These are phyloP conservation scores for Apamea crenata DNA, from an alignment of 2,888 invertebrate genomes.

Conservation along the genomic window DNA sequence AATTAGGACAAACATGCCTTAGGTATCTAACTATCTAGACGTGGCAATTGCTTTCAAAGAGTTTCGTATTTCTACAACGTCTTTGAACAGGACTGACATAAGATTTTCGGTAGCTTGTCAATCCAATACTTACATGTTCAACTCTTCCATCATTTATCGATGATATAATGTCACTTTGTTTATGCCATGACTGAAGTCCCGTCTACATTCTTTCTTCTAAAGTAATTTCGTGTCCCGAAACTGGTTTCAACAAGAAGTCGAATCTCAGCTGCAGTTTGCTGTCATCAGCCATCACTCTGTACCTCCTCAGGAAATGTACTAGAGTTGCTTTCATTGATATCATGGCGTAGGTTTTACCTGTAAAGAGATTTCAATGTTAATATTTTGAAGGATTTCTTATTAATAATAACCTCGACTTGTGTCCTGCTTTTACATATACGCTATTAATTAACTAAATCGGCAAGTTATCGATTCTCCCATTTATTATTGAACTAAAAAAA, in stretches of 20 bases:
- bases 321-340: slow-evolving; percentile 74
- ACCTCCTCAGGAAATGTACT: slow-evolving; percentile 70
- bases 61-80: background rate
- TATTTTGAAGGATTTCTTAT: background rate
- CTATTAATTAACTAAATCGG: too few relatives aligned
- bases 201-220: slow-evolving; percentile 50
- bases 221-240: slow-evolving; percentile 69
- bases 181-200: too few relatives aligned
- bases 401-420: background rate
- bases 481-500: too few relatives aligned
- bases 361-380: slow-evolving; percentile 24
- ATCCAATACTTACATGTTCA: background rate
- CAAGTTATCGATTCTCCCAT: too few relatives aligned
- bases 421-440: too few relatives aligned
- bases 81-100: background rate
- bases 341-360: slow-evolving; percentile 75
- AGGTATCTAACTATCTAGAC: background rate
- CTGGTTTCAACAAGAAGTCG: slow-evolving; percentile 74
- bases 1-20: too few relatives aligned
- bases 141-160: background rate
- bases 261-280: slow-evolving; percentile 66
- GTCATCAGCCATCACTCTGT: slow-evolving; percentile 68
- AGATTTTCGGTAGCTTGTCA: background rate
- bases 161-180: background rate
- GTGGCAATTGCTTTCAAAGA: background rate